phyloP scores from a whole-genome alignment of 2,113 vertebrate species.

The Ctenomys sociabilis region DNA sequence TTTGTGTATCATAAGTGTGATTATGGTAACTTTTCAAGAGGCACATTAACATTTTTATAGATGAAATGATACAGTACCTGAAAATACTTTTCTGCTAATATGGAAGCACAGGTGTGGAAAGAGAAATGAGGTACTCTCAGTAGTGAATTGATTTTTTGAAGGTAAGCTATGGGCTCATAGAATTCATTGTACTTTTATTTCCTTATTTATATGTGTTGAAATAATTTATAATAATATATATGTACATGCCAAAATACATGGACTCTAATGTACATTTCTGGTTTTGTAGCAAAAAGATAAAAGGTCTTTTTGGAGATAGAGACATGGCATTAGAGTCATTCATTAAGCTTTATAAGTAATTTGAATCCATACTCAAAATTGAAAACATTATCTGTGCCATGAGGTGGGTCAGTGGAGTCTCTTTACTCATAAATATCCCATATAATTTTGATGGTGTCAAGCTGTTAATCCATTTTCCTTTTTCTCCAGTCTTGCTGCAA shows the following conservation, averaged over 20 bases:
- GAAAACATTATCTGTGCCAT: slow-evolving; percentile 17
- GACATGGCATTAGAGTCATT: not conserved
- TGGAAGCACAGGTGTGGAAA: not conserved
- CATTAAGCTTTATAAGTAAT: not conserved
- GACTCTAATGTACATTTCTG: not conserved
- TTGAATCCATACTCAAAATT: not conserved
- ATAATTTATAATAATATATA: not conserved
- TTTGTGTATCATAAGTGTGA: not conserved
- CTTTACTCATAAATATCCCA: not conserved
- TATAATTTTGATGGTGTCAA: not conserved
- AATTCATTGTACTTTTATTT: not conserved
- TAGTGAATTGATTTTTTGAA: slow-evolving; percentile 23
- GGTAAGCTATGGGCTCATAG: not conserved
- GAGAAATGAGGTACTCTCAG: not conserved
- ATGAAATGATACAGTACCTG: not conserved
- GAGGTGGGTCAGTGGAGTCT: not conserved
- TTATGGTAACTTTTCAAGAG: slow-evolving; percentile 28
- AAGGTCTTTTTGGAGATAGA: not conserved
- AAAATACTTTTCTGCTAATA: not conserved
- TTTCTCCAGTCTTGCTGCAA: slow-evolving; percentile 95
- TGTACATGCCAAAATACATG: not conserved
- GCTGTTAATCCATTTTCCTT: slow-evolving; percentile 27
- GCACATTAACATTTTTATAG: not conserved
- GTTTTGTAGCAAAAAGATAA: not conserved
- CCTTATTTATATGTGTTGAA: slow-evolving; percentile 19